Base-by-base conservation (phyloP, 1,140 invertebrate genomes). In the Drosophila busckii region DNA sequence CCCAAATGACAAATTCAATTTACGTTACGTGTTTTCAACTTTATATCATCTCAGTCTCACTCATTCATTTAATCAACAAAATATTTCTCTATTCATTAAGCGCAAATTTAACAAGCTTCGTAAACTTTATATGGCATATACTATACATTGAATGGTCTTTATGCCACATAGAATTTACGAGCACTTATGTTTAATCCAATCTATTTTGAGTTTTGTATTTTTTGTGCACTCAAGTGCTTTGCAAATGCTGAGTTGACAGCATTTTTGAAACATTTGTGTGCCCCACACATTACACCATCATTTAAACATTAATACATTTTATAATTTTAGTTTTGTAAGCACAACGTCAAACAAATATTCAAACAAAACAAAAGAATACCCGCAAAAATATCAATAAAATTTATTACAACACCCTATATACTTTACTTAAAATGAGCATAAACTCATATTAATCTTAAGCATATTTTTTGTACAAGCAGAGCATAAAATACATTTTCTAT, bases 111-210 rank as follows among this genome's bases (percentile, higher is more conserved):
- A 25, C 34, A 56, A 15, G 6, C 28, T 35, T 58, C 64, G 73
- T 69, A 55, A 61, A 52, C 75, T 82, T 73, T 80, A 69, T 65
- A 42, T 61, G 75, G 68, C 46, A 73, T 55, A 80, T 31, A 9
- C 9, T 13, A 5, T 15, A 56, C 6, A 23, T n/a, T 12, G 2
- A 31, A 37, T 8, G 9, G 5, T 1, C 2, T 19, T 22, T 59
- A 50, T 82, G 44, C 75, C 73, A 73, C 20, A 49, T 80, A 73
- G 58, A 80, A 54, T 60, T 73, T 82, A 73, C 69, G 52, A 29
- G n/a, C n/a, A n/a, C n/a, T n/a, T n/a, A 16, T 22, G 29, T 28
- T 19, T 15, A 17, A 16, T 8, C 7, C 26, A 4, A 25, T 13
- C 20, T 26, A n/a, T 16, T 54, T 19, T 15, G n/a, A n/a, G n/a